Evolutionary conservation across 2,797 vertebrate species (phyloP).

Genomic region (Cichlasoma orientale): DNA sequence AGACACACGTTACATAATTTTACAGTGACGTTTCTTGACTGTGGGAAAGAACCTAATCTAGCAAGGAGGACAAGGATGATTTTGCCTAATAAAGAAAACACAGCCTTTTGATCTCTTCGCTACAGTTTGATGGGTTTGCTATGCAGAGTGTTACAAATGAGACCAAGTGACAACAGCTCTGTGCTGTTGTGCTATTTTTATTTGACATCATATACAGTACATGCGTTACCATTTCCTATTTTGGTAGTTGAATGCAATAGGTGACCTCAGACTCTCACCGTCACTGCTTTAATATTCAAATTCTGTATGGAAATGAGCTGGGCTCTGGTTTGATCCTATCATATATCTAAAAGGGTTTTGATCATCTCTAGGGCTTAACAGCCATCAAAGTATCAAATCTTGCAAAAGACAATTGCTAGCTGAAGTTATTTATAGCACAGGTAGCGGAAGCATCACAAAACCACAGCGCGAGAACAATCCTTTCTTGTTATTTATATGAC

Average conservation of each 20-base stretch:
- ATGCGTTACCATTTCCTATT: background rate
- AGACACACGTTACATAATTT: background rate
- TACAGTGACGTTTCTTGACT: background rate
- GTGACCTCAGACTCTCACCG: background rate
- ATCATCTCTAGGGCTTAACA: slow-evolving; percentile 45
- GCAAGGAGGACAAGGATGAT: background rate
- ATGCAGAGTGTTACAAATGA: background rate
- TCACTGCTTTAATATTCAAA: slow-evolving; percentile 2
- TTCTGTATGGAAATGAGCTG: slow-evolving; percentile 15
- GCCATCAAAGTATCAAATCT: slow-evolving; percentile 47
- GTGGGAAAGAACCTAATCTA: background rate
- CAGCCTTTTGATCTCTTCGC: background rate
- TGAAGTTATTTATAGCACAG: slow-evolving; percentile 64
- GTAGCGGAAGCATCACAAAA: slow-evolving; percentile 38
- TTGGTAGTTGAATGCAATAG: background rate
- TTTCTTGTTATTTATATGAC: slow-evolving; percentile 65
- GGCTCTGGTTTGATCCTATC: slow-evolving; percentile 12
- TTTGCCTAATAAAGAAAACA: background rate
- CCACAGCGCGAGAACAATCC: background rate
- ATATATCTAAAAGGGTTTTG: slow-evolving; percentile 52
- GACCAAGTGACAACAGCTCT: background rate
- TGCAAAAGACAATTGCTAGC: slow-evolving; percentile 55
- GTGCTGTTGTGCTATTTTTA: background rate
- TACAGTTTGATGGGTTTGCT: background rate
- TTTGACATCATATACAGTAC: background rate